Conservation (phyloP, 2,888 invertebrate species). For the Caenorhabditis sp. region DNA sequence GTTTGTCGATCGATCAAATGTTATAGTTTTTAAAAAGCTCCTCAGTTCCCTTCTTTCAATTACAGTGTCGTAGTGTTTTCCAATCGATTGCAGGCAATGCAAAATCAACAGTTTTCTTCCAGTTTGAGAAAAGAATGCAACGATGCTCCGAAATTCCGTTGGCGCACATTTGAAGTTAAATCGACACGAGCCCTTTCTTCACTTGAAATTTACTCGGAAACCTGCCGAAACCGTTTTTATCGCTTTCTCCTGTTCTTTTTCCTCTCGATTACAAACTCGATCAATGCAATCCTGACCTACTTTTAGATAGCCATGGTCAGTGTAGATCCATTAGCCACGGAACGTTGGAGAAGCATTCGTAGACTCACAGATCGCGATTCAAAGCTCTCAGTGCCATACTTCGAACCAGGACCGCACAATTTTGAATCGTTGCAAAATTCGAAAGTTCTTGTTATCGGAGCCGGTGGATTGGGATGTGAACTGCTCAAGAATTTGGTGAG, state of each 20-base stretch:
- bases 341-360: conserved; percentile 79
- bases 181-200: not conserved
- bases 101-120: no score
- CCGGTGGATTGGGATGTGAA: conserved; percentile 98
- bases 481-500: conserved; percentile 92
- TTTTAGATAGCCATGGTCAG: conserved; percentile 63
- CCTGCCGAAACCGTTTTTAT: no score
- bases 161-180: conserved; percentile 13
- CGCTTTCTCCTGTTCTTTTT: not conserved
- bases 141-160: conserved; percentile 9
- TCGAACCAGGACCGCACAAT: conserved; percentile 73
- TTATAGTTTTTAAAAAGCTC: no score
- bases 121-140: no score
- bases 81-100: no score
- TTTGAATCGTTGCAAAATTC: conserved; percentile 42
- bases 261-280: not conserved
- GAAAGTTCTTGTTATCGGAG: conserved; percentile 88
- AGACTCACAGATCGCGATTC: conserved; percentile 80
- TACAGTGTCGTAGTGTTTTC: no score
- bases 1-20: no score
- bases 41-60: no score
- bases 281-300: not conserved
- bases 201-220: not conserved
- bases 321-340: conserved; percentile 71
- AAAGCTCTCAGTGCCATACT: conserved; percentile 50